phyloP scores from a whole-genome alignment of 2,888 invertebrate species.

The Cephus pygmeus region DNA sequence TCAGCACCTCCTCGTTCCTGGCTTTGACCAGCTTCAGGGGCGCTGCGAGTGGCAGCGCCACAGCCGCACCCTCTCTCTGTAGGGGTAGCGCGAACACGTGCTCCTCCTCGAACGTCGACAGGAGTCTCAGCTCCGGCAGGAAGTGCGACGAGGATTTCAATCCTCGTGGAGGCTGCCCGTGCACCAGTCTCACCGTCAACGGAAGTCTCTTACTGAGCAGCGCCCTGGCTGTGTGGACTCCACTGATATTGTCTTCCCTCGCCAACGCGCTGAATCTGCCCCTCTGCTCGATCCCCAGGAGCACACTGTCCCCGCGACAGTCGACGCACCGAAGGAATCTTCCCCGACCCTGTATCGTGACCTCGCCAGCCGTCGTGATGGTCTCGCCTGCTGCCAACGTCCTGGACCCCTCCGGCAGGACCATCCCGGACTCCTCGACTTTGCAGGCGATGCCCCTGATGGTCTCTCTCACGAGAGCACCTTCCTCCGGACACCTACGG shows the following conservation, averaged over 20 bases:
- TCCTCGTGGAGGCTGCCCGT: constrained; percentile 88
- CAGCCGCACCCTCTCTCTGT: constrained; percentile 81
- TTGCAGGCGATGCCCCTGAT: constrained; percentile 73
- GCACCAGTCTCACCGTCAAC: constrained; percentile 90
- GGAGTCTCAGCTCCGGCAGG: constrained; percentile 84
- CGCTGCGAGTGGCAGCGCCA: constrained; percentile 87
- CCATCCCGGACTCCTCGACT: constrained; percentile 67
- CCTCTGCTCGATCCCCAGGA: constrained; percentile 86
- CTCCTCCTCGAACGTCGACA: constrained; percentile 88
- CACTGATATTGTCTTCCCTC: constrained; percentile 92
- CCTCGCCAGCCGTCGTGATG: constrained; percentile 81
- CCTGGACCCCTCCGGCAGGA: constrained; percentile 76
- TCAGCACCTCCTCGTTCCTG: constrained; percentile 84
- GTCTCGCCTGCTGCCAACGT: constrained; percentile 87
- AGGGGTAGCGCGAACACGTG: constrained; percentile 86
- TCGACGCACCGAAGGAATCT: constrained; percentile 90
- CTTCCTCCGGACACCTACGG: constrained; percentile 78
- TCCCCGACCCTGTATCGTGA: constrained; percentile 74
- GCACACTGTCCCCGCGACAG: constrained; percentile 83
- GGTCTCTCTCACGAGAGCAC: constrained; percentile 84
- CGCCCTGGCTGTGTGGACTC: constrained; percentile 92
- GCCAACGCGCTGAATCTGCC: constrained; percentile 94
- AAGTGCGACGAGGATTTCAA: constrained; percentile 85
- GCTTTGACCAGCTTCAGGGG: constrained; percentile 86
- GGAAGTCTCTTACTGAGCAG: constrained; percentile 90